Evolutionary conservation across 2,797 vertebrate genomes (phyloP).

Genomic region (Spinus olivaceus): DNA sequence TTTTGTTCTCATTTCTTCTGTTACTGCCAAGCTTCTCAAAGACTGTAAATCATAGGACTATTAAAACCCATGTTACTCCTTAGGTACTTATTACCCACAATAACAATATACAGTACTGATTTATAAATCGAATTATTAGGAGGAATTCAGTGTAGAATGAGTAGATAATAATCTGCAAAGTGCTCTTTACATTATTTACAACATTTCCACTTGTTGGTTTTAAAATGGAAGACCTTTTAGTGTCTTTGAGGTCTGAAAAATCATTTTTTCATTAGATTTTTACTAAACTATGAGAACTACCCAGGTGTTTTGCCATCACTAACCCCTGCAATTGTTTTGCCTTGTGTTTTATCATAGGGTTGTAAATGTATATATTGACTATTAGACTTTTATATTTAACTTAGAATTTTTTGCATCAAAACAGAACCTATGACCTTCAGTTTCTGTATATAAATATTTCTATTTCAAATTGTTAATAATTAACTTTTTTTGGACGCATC

Average conservation of each 20-base stretch:
- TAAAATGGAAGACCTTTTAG: neutral
- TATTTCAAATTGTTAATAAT: neutral
- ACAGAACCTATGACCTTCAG: neutral
- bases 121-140: neutral
- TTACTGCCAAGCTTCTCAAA: neutral
- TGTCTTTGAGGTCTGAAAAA: neutral
- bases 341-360: neutral
- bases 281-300: neutral
- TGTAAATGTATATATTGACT: neutral
- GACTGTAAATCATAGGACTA: neutral
- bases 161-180: neutral
- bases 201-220: neutral
- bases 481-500: neutral
- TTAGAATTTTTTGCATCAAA: neutral
- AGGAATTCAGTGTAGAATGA: neutral
- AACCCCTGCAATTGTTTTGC: neutral
- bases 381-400: neutral
- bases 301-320: neutral
- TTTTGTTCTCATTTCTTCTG: neutral
- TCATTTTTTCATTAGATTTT: neutral
- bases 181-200: slow-evolving; percentile 1
- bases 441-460: neutral
- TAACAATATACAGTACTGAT: neutral
- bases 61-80: neutral
- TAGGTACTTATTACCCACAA: neutral